These are phyloP conservation scores for Capitulum mitella DNA, from an alignment of 2,888 invertebrate genomes.

Conservation along the genomic window DNA sequence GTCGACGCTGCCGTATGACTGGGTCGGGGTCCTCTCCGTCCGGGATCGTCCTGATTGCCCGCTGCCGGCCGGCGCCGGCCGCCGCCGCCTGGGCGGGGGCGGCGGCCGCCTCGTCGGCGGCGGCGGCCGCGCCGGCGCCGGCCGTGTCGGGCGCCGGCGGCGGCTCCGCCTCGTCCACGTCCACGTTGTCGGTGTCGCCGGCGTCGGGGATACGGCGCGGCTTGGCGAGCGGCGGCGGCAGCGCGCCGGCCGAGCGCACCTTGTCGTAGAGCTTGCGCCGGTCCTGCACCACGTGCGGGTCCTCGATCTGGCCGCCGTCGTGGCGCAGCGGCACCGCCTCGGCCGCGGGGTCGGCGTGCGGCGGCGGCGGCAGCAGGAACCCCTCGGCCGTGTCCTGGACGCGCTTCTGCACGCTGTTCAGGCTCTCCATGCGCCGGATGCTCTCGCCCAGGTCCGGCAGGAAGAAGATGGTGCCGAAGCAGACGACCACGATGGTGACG, in stretches of 20 bases:
- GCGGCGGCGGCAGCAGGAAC: constrained; percentile 22
- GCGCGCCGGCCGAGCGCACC: background rate
- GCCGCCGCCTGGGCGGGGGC: background rate
- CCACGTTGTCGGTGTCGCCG: background rate
- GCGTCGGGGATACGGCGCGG: background rate
- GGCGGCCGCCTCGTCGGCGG: background rate
- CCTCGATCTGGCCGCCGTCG: constrained; percentile 8
- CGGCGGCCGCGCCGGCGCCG: background rate
- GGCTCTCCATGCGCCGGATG: background rate
- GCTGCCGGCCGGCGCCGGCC: background rate
- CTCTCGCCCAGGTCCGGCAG: background rate
- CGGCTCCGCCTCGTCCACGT: background rate
- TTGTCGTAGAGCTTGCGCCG: background rate
- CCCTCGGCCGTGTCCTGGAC: constrained; percentile 16
- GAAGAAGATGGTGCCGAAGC: constrained; percentile 19
- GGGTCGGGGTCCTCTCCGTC: constrained; percentile 63
- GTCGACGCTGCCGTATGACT: constrained; percentile 60
- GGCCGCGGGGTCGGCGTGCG: background rate
- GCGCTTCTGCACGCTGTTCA: constrained; percentile 2
- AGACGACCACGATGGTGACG: background rate
- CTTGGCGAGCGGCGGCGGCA: constrained; percentile 8
- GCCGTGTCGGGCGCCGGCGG: background rate
- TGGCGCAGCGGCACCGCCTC: background rate
- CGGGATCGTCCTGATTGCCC: constrained; percentile 41
- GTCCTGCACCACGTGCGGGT: constrained; percentile 14